Conservation (phyloP, 2,797 vertebrate genomes). For the Oryzias dopingdopingensis region DNA sequence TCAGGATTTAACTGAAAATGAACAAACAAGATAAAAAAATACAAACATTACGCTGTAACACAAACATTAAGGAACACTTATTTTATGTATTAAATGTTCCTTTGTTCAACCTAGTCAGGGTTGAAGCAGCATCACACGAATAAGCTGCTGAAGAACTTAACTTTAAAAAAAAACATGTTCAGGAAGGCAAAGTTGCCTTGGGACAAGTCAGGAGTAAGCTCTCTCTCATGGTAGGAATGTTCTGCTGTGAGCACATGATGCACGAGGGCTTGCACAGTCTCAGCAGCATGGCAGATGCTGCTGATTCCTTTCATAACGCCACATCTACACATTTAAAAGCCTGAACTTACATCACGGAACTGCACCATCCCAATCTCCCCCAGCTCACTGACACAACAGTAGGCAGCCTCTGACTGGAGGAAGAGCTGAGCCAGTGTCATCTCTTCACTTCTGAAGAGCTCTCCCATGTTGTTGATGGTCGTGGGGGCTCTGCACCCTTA, state of each 20-base stretch:
- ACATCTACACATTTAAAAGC: background rate
- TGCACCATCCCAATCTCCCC: slow-evolving; percentile 97
- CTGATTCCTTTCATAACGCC: background rate
- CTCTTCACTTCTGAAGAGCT: slow-evolving; percentile 93
- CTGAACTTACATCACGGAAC: slow-evolving; percentile 90
- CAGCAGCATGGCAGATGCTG: slow-evolving; percentile 19
- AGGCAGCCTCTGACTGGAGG: slow-evolving; percentile 93
- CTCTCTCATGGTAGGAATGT: slow-evolving; percentile 43
- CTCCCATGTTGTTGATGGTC: slow-evolving; percentile 81
- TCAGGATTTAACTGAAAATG: slow-evolving; percentile 89
- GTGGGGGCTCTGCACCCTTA: slow-evolving; percentile 24
- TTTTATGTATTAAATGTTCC: too few species aligned
- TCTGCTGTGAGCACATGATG: slow-evolving; percentile 69
- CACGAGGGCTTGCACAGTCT: slow-evolving; percentile 40
- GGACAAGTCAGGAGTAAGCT: slow-evolving; percentile 32
- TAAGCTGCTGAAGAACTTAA: slow-evolving; percentile 10
- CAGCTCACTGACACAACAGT: slow-evolving; percentile 96
- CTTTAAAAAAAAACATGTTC: slow-evolving; percentile 15
- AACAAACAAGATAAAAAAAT: background rate
- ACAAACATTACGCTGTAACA: background rate
- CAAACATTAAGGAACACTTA: too few species aligned
- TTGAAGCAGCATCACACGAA: too few species aligned
- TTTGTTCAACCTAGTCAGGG: too few species aligned
- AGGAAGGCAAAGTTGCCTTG: slow-evolving; percentile 45
- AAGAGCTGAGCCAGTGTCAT: slow-evolving; percentile 97